A percentile compares a stretch with the other conserved stretches of the same genome.
These are phyloP conservation scores for Minunthozetes semirufus DNA, from an alignment of 2,888 invertebrate genomes.

Conservation along the genomic window DNA sequence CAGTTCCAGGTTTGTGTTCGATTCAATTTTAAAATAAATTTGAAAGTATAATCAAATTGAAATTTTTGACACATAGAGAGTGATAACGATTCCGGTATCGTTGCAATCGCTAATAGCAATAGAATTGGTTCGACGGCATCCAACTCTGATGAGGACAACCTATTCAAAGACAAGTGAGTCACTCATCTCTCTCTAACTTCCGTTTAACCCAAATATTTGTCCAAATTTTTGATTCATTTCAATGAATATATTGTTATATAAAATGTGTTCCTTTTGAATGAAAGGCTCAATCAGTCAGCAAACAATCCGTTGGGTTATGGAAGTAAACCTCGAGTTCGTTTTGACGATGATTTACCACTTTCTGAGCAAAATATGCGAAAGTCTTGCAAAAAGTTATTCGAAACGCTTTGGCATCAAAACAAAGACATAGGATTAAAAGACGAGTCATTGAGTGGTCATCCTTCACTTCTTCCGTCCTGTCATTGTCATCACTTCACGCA, in stretches of 20 bases:
- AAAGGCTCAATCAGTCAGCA: background rate
- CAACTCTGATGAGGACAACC: constrained; percentile 18
- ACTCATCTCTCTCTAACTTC: background rate
- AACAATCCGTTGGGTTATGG: background rate
- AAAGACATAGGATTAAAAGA: background rate
- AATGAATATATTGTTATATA: background rate
- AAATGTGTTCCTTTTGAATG: background rate
- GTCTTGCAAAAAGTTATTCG: constrained; percentile 40
- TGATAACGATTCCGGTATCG: constrained; percentile 42
- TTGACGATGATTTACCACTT: constrained; percentile 40
- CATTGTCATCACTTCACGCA: constrained; percentile 9
- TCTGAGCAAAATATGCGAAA: constrained; percentile 40
- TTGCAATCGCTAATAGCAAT: constrained; percentile 34
- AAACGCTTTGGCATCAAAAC: constrained; percentile 38
- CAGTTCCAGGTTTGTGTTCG: background rate
- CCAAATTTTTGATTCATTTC: background rate
- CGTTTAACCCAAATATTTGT: background rate
- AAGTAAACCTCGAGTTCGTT: constrained; percentile 37
- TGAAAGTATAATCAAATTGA: background rate
- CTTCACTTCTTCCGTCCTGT: constrained; percentile 1
- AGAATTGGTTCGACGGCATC: constrained; percentile 39
- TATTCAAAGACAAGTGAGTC: constrained; percentile 6
- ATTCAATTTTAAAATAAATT: background rate
- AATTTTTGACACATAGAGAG: constrained; percentile 39
- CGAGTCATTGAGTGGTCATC: no score